Base-by-base conservation (phyloP, 2,113 vertebrate genomes). In the Periophthalmodon schlosseri region DNA sequence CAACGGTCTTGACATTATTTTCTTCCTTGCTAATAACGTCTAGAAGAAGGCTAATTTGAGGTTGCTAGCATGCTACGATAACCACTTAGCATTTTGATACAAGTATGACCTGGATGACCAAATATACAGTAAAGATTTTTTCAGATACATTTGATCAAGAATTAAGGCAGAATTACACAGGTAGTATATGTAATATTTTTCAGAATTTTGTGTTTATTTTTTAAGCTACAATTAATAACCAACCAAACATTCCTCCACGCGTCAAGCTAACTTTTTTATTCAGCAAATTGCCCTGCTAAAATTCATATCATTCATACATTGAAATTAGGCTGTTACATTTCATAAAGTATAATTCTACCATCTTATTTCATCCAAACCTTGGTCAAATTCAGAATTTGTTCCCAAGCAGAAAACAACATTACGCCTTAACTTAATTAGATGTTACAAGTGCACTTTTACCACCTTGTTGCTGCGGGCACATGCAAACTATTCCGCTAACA, bases 361-460 rank as follows among this genome's bases (percentile, higher is more conserved):
- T 16, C 64, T 15, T 50, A 46, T 24, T 20, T 52, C 23, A 39
- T 65, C n/a, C 44, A 36, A 65, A 39, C 60, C 24, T 63, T 34
- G 60, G 60, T 63, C 60, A 63, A 36, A 34, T 10, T 63, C 60
- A 34, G 60, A 34, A n/a, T 21, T 10, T 46, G 69, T 20, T 50
- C 24, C 16, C 47, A 23, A 20, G 16, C 58, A 6, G 39, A 63
- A 74, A 70, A 49, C 21, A n/a, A 4, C 21, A 61, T 73, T 74
- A 73, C 67, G 85, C 81, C 80, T 75, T n/a, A 80, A 86, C 74
- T 74, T 68, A 74, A 64, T 74, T 58, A 39, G 80, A 84, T 78
- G 85, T 81, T 74, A 86, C 81, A 84, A 85, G 84, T 80, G 87
- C 83, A 88, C 87, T 92, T 90, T 47, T 78, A 70, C 73, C 70